Evolutionary conservation across 1,140 invertebrate species (phyloP), one percentile per base, ranked within the genome.

Genomic region (Drosophila grimshawi): DNA sequence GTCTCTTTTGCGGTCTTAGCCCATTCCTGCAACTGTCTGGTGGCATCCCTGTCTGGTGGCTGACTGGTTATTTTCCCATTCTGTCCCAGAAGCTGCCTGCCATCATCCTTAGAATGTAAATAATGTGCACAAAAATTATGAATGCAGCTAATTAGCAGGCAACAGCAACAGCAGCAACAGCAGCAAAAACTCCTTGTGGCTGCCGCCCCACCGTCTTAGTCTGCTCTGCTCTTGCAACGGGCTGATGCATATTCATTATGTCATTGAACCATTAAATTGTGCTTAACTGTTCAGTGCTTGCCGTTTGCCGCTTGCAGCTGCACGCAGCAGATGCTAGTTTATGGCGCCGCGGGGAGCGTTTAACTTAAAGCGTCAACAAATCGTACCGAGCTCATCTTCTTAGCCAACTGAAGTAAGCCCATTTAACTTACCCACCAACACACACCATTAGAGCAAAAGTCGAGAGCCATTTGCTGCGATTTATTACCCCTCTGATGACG

Each of bases 221-320:
- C 30, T 71, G 63, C 52, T 45, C 19, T 64, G 80, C 61, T 37
- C 61, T 37, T 71, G 19, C 63, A n/a, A 4, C 46, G 49, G 11
- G 56, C 46, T 51, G 41, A 73, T 90, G 70, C 57, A 82, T 85
- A 90, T 90, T 90, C 86, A 90, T 90, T 90, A 90, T 90, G 86
- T 90, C 86, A 90, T 90, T 90, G 86, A 90, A 90, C 86, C 80
- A 85, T 90, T 90, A 80, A 90, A 90, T 79, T 80, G 79, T 70
- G 60, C 81, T 90, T 89, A 89, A 89, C 78, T 76, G 85, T 71
- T 71, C 62, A 61, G 19, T 19, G 19, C 19, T 19, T 19, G 19
- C 19, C 19, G 19, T 19, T 19, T 19, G 19, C 19, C 19, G 19
- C 19, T 19, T 19, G 19, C 19, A 19, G 19, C 4, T 60, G 56